Conservation (phyloP, 2,888 invertebrate species). For the Falcaria lacertinaria region DNA sequence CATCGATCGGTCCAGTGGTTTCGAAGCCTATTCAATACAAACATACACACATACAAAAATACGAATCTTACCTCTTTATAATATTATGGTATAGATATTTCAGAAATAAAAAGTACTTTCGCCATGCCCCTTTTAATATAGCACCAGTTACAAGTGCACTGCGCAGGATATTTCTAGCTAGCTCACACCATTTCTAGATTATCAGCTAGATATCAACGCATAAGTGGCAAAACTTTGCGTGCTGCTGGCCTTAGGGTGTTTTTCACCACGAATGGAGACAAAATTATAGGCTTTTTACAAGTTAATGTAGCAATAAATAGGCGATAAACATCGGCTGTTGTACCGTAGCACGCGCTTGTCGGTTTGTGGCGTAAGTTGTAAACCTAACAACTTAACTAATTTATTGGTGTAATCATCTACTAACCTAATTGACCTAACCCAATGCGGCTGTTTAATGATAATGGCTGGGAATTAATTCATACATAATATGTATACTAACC, state of each 20-base stretch:
- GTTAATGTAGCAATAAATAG: slow-evolving; percentile 67
- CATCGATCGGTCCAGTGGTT: too few species aligned
- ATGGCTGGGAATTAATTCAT: too few species aligned
- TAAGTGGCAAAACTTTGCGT: slow-evolving; percentile 22
- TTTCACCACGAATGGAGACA: slow-evolving; percentile 48
- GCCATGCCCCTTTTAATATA: too few species aligned
- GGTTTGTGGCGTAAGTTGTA: slow-evolving; percentile 25
- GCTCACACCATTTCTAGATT: slow-evolving; percentile 17
- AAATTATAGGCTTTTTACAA: slow-evolving; percentile 72
- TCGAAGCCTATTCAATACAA: too few species aligned
- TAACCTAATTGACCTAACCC: not conserved
- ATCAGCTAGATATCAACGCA: slow-evolving; percentile 30
- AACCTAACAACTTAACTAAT: slow-evolving; percentile 12
- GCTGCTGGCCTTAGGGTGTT: slow-evolving; percentile 53
- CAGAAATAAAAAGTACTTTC: too few species aligned
- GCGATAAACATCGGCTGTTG: slow-evolving; percentile 56
- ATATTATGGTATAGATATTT: too few species aligned
- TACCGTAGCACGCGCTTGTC: slow-evolving; percentile 52
- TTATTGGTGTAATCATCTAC: not conserved
- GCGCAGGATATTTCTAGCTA: not conserved
- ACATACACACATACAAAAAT: too few species aligned
- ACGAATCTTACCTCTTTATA: too few species aligned
- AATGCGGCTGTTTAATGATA: not conserved
- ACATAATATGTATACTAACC: too few species aligned
- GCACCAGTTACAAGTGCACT: not conserved